A percentile compares a stretch with the other conserved stretches of the same genome.
These are phyloP conservation scores for Cephalopholis sonnerati DNA, from an alignment of 2,113 vertebrate species.

Conservation along the genomic window DNA sequence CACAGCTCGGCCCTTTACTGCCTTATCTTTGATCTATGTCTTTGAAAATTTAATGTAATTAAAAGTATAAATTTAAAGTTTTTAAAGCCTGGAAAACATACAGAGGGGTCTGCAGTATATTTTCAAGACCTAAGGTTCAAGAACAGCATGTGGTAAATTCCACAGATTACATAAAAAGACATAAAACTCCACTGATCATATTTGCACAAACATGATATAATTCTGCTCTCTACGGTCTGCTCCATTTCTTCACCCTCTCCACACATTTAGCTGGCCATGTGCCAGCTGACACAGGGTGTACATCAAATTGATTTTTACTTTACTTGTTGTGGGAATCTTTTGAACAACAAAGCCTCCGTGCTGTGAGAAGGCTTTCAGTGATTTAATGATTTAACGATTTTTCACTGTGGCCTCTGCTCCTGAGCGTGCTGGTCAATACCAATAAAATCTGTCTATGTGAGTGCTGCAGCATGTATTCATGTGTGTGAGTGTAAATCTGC, in stretches of 20 bases:
- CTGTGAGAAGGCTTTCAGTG: slow-evolving; percentile 38
- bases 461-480: background rate
- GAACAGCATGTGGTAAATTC: background rate
- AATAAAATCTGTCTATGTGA: slow-evolving; percentile 16
- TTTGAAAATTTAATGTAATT: no score
- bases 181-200: background rate
- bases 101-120: no score
- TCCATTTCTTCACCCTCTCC: background rate
- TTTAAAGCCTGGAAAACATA: no score
- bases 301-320: slow-evolving; percentile 64
- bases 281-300: slow-evolving; percentile 29
- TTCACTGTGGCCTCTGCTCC: slow-evolving; percentile 20
- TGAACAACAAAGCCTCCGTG: slow-evolving; percentile 38
- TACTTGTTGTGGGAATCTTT: slow-evolving; percentile 40
- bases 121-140: no score
- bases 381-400: slow-evolving; percentile 53
- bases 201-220: background rate
- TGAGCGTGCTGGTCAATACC: slow-evolving; percentile 33
- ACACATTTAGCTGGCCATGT: slow-evolving; percentile 18
- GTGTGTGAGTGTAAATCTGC: background rate
- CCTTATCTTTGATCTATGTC: no score
- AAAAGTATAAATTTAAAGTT: no score
- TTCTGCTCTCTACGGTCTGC: background rate
- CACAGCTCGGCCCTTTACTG: no score
- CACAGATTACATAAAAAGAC: background rate